A percentile compares a stretch with the other conserved stretches of the same genome.
These are phyloP conservation scores for Rhyacophila evoluta DNA, from an alignment of 2,888 invertebrate species.

Conservation along the genomic window DNA sequence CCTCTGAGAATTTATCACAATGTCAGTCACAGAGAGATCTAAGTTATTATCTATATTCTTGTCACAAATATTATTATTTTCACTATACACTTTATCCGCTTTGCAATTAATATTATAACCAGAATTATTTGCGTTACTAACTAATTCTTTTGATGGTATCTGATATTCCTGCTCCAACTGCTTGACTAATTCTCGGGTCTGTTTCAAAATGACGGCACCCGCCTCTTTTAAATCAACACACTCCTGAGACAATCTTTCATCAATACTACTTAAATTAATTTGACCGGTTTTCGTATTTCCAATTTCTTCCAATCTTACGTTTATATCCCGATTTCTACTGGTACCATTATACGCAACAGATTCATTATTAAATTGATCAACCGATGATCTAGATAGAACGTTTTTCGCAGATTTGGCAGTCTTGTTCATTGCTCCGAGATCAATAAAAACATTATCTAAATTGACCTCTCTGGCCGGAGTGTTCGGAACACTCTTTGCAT, in stretches of 20 bases:
- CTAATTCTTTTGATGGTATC: neutral
- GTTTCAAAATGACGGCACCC: neutral
- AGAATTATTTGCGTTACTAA: constrained; percentile 55
- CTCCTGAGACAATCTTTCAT: neutral
- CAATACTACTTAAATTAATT: neutral
- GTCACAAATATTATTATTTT: constrained; percentile 30
- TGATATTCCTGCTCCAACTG: neutral
- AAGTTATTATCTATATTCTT: constrained; percentile 42
- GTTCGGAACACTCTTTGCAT: constrained; percentile 62
- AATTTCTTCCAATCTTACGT: neutral
- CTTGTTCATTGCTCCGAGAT: constrained; percentile 57
- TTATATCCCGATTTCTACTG: neutral
- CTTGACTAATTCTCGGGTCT: constrained; percentile 9
- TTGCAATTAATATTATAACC: no score
- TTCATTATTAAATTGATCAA: neutral
- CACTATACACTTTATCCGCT: neutral
- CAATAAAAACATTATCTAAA: constrained; percentile 64
- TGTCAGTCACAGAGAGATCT: constrained; percentile 60
- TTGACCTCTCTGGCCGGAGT: constrained; percentile 64
- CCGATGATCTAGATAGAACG: neutral
- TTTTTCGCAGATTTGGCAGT: neutral
- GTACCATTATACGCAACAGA: neutral
- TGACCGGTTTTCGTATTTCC: neutral
- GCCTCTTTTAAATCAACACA: neutral
- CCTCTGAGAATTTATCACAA: constrained; percentile 66